Conservation (phyloP, 2,888 invertebrate species). For the Synanthedon vespiformis region DNA sequence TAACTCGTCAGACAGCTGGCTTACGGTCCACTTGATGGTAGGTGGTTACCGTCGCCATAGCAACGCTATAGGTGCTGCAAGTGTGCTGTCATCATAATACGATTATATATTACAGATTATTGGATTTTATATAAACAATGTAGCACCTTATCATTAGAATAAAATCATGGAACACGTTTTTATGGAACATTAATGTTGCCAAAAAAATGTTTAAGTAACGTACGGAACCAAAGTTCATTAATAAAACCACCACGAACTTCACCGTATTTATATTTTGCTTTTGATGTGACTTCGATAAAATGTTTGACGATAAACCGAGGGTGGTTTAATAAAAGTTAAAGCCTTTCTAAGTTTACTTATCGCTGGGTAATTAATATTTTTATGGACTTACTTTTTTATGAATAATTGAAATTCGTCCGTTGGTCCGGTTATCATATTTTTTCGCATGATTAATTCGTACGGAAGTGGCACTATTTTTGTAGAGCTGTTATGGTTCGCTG, state of each 20-base stretch:
- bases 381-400: slow-evolving; percentile 19
- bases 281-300: slow-evolving; percentile 18
- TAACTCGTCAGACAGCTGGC: too few relatives aligned
- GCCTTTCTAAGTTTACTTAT: slow-evolving; percentile 33
- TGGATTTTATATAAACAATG: too few relatives aligned
- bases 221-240: neutral
- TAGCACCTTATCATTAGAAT: too few relatives aligned
- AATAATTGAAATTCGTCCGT: slow-evolving; percentile 12
- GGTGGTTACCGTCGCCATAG: too few relatives aligned
- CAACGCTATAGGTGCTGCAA: too few relatives aligned
- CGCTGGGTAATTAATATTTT: slow-evolving; percentile 51
- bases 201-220: neutral
- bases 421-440: slow-evolving; percentile 14
- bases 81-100: too few relatives aligned
- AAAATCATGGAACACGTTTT: too few relatives aligned
- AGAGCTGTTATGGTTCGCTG: slow-evolving; percentile 1
- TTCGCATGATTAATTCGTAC: slow-evolving; percentile 12
- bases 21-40: too few relatives aligned
- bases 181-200: too few relatives aligned
- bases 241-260: slow-evolving; percentile 1
- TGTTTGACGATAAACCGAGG: slow-evolving; percentile 18
- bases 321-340: slow-evolving; percentile 26
- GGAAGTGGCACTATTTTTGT: neutral
- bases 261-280: slow-evolving; percentile 4
- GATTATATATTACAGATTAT: too few relatives aligned